phyloP scores from a whole-genome alignment of 2,797 vertebrate species.

The Chaetophractus vellerosus region DNA sequence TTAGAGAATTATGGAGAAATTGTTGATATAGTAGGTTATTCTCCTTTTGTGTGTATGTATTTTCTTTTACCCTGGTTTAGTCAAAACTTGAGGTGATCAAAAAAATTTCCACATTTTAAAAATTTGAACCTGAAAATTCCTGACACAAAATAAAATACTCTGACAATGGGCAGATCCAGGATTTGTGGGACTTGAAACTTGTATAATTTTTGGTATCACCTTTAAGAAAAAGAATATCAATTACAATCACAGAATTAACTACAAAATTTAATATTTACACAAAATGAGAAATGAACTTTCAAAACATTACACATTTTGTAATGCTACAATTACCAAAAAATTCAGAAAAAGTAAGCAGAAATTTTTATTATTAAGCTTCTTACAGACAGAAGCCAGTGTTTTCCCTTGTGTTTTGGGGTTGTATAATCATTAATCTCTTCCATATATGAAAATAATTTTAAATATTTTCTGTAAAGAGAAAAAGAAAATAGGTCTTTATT shows the following conservation, averaged over 20 bases:
- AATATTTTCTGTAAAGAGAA: not conserved
- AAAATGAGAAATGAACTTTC: not conserved
- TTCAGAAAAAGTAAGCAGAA: not conserved
- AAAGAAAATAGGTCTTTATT: slow-evolving; percentile 2
- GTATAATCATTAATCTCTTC: not conserved
- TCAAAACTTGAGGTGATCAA: not conserved
- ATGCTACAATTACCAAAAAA: not conserved
- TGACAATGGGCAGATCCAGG: not conserved
- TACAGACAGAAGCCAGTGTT: not conserved
- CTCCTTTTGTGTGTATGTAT: not conserved
- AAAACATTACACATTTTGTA: slow-evolving; percentile 1
- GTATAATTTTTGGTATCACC: not conserved
- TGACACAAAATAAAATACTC: not conserved
- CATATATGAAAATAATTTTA: not conserved
- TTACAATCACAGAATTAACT: not conserved
- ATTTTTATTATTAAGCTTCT: not conserved
- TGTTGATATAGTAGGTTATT: not conserved
- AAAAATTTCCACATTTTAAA: not conserved
- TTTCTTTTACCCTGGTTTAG: not conserved
- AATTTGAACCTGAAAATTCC: not conserved
- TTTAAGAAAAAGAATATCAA: not conserved
- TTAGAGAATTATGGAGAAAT: not conserved
- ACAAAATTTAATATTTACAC: slow-evolving; percentile 15
- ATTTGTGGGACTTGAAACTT: not conserved
- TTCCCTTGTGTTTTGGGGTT: not conserved